These are phyloP conservation scores for Phylloscopus collybita DNA, from an alignment of 2,797 vertebrate genomes.

Conservation along the genomic window DNA sequence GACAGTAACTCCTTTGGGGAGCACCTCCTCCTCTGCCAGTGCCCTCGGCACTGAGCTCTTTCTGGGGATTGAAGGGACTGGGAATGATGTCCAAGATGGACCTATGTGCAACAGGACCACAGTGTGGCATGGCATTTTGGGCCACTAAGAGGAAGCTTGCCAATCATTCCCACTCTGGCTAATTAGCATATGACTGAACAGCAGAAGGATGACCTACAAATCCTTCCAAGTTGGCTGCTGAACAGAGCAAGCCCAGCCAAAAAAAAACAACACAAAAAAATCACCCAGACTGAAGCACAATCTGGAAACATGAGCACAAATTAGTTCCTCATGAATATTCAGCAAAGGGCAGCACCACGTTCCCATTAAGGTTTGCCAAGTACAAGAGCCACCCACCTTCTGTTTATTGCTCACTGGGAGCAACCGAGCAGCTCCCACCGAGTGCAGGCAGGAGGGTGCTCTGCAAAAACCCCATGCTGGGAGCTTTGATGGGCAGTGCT, in stretches of 20 bases:
- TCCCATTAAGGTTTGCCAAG: not conserved
- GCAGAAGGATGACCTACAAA: slow-evolving; percentile 38
- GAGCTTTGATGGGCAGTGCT: not conserved
- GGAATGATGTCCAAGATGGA: fast-evolving
- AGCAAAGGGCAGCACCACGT: not conserved
- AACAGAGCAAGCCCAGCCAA: not conserved
- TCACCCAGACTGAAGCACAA: not conserved
- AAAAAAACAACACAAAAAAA: not conserved
- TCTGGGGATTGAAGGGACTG: not conserved
- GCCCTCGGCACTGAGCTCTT: fast-evolving
- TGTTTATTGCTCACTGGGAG: not conserved
- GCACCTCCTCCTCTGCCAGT: not conserved
- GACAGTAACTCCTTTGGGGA: not conserved
- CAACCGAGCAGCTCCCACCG: fast-evolving
- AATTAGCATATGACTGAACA: slow-evolving; percentile 13
- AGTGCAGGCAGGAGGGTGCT: not conserved
- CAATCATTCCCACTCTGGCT: not conserved
- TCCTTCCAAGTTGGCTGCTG: not conserved
- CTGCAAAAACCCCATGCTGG: not conserved
- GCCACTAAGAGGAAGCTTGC: not conserved
- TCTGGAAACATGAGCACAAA: slow-evolving; percentile 29
- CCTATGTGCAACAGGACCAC: fast-evolving
- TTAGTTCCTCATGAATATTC: slow-evolving; percentile 52
- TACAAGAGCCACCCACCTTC: not conserved
- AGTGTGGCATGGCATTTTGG: not conserved